These are phyloP conservation scores for Atherinomorus stipes DNA, from an alignment of 2,113 vertebrate species.

Conservation along the genomic window DNA sequence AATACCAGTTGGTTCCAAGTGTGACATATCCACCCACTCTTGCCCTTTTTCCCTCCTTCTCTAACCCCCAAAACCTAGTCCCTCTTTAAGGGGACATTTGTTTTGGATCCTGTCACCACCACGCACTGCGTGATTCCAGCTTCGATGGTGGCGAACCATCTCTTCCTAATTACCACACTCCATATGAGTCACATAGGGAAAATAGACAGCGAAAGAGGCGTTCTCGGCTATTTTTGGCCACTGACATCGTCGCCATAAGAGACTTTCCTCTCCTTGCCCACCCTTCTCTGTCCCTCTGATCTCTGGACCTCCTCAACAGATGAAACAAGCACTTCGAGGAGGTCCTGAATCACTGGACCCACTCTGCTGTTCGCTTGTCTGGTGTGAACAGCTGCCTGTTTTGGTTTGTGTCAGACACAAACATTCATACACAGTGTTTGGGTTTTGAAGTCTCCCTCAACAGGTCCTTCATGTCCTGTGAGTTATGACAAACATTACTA, in stretches of 20 bases:
- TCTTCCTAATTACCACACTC: slow-evolving; percentile 79
- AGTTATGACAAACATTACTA: slow-evolving; percentile 84
- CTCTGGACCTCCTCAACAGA: slow-evolving; percentile 81
- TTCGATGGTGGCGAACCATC: slow-evolving; percentile 79
- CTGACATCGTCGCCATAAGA: slow-evolving; percentile 65
- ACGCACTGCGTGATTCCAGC: slow-evolving; percentile 77
- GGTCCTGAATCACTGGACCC: slow-evolving; percentile 54
- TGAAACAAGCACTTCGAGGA: slow-evolving; percentile 77
- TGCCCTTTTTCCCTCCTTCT: slow-evolving; percentile 15
- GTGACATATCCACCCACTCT: slow-evolving; percentile 69
- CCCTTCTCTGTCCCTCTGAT: slow-evolving; percentile 69
- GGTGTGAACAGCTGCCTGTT: slow-evolving; percentile 72
- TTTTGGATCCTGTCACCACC: slow-evolving; percentile 81
- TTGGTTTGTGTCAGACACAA: slow-evolving; percentile 68
- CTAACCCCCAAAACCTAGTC: slow-evolving; percentile 39
- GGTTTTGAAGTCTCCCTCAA: slow-evolving; percentile 49
- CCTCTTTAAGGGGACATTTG: slow-evolving; percentile 75
- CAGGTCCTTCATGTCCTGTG: slow-evolving; percentile 64
- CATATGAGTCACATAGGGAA: slow-evolving; percentile 65
- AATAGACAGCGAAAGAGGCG: slow-evolving; percentile 43
- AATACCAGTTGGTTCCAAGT: slow-evolving; percentile 78
- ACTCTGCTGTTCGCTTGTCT: slow-evolving; percentile 49
- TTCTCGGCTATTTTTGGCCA: slow-evolving; percentile 75
- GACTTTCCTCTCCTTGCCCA: slow-evolving; percentile 45
- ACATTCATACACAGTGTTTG: slow-evolving; percentile 55